phyloP scores from a whole-genome alignment of 2,797 vertebrate species.

The Dermochelys coriacea region DNA sequence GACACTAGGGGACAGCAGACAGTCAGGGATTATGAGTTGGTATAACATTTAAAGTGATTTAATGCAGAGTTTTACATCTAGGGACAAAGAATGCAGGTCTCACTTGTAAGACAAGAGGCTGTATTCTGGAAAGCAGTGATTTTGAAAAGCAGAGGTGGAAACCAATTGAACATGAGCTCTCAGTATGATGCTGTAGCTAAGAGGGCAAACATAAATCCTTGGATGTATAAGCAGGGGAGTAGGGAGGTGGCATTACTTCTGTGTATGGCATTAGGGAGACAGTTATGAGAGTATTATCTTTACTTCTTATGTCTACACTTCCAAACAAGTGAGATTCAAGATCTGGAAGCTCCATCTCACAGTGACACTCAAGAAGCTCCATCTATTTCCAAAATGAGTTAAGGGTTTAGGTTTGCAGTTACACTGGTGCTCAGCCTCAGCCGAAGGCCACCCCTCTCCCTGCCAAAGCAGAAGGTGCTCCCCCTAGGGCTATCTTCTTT shows the following conservation, averaged over 20 bases:
- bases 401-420: not conserved
- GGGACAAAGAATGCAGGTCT: not conserved
- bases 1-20: not conserved
- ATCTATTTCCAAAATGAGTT: not conserved
- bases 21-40: not conserved
- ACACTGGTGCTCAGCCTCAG: not conserved
- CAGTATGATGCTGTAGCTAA: not conserved
- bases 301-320: not conserved
- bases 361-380: not conserved
- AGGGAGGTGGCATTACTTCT: not conserved
- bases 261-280: not conserved
- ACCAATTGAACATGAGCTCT: not conserved
- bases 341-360: not conserved
- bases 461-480: not conserved
- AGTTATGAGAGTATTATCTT: not conserved
- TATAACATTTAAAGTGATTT: not conserved
- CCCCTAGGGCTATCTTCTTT: not conserved
- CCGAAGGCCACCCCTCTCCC: not conserved
- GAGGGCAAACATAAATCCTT: not conserved
- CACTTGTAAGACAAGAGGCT: too few species aligned
- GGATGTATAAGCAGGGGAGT: too few species aligned
- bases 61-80: too few species aligned
- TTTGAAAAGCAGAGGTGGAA: not conserved
- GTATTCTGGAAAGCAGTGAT: not conserved
- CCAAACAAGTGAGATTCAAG: not conserved